Base-by-base conservation (phyloP, 30 jellyfish, hydroid and myxozoan genomes). In the Turritopsis rubra region DNA sequence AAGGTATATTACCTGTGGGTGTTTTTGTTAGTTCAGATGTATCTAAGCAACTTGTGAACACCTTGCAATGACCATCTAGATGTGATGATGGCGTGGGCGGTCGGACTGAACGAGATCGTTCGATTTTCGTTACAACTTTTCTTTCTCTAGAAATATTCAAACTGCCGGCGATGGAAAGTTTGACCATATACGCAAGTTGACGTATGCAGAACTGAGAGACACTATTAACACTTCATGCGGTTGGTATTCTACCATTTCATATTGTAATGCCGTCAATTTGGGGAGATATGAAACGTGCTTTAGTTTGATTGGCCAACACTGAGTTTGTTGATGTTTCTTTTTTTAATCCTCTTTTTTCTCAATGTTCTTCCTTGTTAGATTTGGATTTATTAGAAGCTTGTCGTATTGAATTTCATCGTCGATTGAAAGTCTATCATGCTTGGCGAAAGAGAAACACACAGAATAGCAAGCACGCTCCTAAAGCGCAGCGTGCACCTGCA, bases 221-320 rank as follows among this genome's bases (percentile, higher is more conserved):
- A 86, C 93, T 31, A 93, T 93, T 60, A 93, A 93, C 66, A 93
- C 96, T 16, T 93, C 99, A 3, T 88, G 97, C 60, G 99, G 99
- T 93, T 53, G 1, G 94, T 0, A n/a, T 68, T 27, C 8, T 16
- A 68, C 9, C 28, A 68, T 18, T 60, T 54, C n/a, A 54, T n/a
- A n/a, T 16, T 54, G 18, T 54, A 54, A 54, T n/a, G 72, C 18
- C 72, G n/a, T n/a, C n/a, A n/a, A n/a, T n/a, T n/a, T 41, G 5
- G 13, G 5, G 60, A 3, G 5, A 41, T 41, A 41, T 41, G 5
- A 41, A 41, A 3, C 60, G 5, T 41, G 9, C 60, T 41, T 41
- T 41, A 41, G 60, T 41, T 5, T 41, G 60, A 13, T 41, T n/a
- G n/a, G n/a, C n/a, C n/a, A n/a, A n/a, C n/a, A n/a, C n/a, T n/a